Evolutionary conservation across 2,113 vertebrate species (phyloP).

Genomic region (Nothoprocta perdicaria): DNA sequence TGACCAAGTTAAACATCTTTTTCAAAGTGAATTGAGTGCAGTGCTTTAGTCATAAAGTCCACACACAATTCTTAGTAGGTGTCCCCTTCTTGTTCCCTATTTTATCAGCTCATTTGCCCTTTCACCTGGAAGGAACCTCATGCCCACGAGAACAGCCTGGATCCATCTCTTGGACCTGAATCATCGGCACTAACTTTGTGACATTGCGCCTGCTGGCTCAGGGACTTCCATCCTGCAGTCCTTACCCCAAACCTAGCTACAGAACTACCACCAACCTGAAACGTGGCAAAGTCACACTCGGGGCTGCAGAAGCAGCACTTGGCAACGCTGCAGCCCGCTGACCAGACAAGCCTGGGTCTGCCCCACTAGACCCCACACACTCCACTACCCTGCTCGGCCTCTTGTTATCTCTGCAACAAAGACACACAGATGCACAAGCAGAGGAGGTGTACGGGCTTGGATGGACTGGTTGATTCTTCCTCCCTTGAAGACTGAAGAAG

Average conservation of each 20-base stretch:
- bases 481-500: not conserved
- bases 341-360: not conserved
- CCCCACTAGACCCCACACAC: rapidly evolving
- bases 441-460: not conserved
- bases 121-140: not conserved
- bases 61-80: not conserved
- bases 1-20: not conserved
- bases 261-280: not conserved
- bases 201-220: rapidly evolving
- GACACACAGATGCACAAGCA: not conserved
- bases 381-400: not conserved
- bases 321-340: not conserved
- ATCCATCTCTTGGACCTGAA: not conserved
- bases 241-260: not conserved
- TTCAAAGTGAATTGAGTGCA: not conserved
- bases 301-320: not conserved
- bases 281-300: not conserved
- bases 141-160: not conserved
- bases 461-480: not conserved
- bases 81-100: not conserved
- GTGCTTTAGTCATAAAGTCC: not conserved
- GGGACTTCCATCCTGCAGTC: not conserved
- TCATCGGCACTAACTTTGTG: rapidly evolving
- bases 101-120: not conserved
- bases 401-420: not conserved